Evolutionary conservation across 1,140 invertebrate genomes (phyloP).

Genomic region (Uloborus diversus): DNA sequence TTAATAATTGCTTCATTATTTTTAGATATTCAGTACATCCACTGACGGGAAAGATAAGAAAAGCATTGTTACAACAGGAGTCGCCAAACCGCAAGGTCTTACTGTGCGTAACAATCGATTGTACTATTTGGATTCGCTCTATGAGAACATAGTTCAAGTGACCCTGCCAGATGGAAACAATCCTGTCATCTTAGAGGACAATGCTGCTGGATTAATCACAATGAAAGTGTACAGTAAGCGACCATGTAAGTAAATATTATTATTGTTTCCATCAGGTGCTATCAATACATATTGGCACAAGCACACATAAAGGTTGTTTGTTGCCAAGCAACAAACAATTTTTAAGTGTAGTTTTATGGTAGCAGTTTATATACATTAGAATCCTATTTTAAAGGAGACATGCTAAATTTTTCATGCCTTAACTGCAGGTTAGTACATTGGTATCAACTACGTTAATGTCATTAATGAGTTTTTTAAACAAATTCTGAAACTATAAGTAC

Average conservation of each 20-base stretch:
- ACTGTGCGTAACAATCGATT: constrained; percentile 83
- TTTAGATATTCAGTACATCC: constrained; percentile 41
- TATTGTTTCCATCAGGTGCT: no score
- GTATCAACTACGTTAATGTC: no score
- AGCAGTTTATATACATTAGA: background rate
- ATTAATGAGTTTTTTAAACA: background rate
- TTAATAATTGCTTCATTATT: background rate
- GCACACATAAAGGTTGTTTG: no score
- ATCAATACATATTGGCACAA: no score
- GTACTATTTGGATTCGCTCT: constrained; percentile 88
- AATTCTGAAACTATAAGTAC: background rate
- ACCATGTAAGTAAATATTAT: constrained; percentile 64
- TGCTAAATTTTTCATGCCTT: no score
- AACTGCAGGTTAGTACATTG: no score
- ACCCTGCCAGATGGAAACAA: constrained; percentile 85
- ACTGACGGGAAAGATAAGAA: constrained; percentile 75
- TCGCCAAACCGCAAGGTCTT: constrained; percentile 79
- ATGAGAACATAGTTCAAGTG: constrained; percentile 88
- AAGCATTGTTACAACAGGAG: constrained; percentile 73
- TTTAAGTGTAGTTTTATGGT: background rate
- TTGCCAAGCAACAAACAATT: no score
- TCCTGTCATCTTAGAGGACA: constrained; percentile 80
- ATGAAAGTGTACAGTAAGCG: constrained; percentile 89
- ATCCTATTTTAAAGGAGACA: background rate
- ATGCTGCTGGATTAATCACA: constrained; percentile 86